These are phyloP conservation scores for Epinephelus lanceolatus DNA, from an alignment of 2,113 vertebrate species.

Conservation along the genomic window DNA sequence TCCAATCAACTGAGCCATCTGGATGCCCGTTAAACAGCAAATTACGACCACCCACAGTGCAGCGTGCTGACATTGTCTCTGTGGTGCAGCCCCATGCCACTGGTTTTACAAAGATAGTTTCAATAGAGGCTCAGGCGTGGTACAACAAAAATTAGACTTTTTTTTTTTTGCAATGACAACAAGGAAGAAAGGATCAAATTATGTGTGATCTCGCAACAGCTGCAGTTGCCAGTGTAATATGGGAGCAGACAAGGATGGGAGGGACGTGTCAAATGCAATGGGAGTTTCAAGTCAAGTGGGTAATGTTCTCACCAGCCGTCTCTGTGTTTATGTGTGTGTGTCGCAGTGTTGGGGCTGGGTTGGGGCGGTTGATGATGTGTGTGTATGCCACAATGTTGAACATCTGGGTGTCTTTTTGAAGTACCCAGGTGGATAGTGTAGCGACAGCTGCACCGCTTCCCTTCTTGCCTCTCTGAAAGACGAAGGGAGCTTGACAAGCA, in stretches of 20 bases:
- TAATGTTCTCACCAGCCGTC: conserved; percentile 66
- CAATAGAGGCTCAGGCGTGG: background rate
- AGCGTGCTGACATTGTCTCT: background rate
- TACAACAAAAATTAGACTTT: background rate
- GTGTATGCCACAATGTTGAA: conserved; percentile 45
- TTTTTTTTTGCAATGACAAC: conserved; percentile 13
- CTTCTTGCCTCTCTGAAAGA: conserved; percentile 59
- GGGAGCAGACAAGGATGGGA: conserved; percentile 54
- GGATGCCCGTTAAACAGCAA: conserved; percentile 51
- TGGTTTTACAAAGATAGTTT: conserved; percentile 4
- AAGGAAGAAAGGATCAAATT: conserved; percentile 42
- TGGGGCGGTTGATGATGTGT: conserved; percentile 19
- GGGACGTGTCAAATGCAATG: conserved; percentile 66
- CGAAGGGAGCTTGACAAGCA: conserved; percentile 74
- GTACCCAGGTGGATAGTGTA: conserved; percentile 75
- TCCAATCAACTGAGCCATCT: conserved; percentile 67
- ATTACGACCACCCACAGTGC: conserved; percentile 37
- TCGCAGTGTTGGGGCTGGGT: conserved; percentile 1
- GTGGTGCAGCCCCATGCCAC: background rate
- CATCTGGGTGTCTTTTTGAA: conserved; percentile 84
- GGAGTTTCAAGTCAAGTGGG: conserved; percentile 71
- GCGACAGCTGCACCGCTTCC: conserved; percentile 76
- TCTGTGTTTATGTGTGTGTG: conserved; percentile 23
- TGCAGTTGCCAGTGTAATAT: conserved; percentile 52
- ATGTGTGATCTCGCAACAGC: conserved; percentile 58